Evolutionary conservation across 1,140 invertebrate species (phyloP), one percentile per base, ranked within the genome.

Genomic region (Pectinophora gossypiella): DNA sequence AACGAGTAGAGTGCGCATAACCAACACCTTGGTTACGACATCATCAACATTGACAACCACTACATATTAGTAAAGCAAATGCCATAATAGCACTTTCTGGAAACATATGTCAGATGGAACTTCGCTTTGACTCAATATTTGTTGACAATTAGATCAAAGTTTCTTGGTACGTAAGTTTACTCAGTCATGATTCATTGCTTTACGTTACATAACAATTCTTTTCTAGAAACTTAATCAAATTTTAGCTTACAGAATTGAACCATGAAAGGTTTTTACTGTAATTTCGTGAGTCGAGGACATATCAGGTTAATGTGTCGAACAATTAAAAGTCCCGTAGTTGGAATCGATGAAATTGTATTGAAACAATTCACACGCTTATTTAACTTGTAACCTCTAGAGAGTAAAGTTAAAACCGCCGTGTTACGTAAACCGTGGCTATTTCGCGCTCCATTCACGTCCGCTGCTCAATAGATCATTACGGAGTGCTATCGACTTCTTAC

Each of bases 391-490:
- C 36, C 36, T 6, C 36, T 2, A 1, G 36, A 18, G 36, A 40
- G 6, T 18, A 7, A 40, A 40, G 10, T 40, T 16, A 40, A 40
- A 40, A 7, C n/a, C 7, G 36, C 15, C 40, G 18, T 21, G 42
- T 53, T 53, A 53, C 51, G 51, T 53, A 53, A 53, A 53, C 27
- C 6, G 10, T 15, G 36, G 6, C 22, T 40, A 19, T 51, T 51
- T n/a, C 21, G 48, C 21, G 7, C 13, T 23, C 21, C 48, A 51
- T 51, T 51, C 38, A 51, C 13, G 36, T 40, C 7, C 36, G 36
- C 36, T 15, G 15, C 15, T 40, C 36, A 18, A 40, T 40, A 16
- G 36, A 1, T 40, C 36, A 40, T 40, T 40, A 40, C 16, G 13
- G 36, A 32, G 27, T n/a, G 9, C 27, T 32, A 32, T 32, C 27